Base-by-base conservation (phyloP, 2,888 invertebrate species). In the Diplazon laetatorius region DNA sequence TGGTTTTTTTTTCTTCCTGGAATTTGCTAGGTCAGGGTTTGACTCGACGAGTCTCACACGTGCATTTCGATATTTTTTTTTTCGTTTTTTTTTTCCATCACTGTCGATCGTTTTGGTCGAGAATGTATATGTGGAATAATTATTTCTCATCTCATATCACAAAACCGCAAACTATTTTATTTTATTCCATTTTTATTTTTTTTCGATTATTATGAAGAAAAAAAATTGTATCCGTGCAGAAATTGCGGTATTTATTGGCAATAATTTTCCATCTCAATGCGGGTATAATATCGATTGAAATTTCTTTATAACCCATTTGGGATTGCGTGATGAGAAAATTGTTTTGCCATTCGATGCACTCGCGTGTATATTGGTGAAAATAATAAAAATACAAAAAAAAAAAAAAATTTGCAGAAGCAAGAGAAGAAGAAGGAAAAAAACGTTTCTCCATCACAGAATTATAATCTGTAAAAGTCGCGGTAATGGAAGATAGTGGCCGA, bases 11-110 rank as follows among this genome's bases (percentile, higher is more conserved):
- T 69, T 37, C 50, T 48, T 60, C 22, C 52, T 63, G 63, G 78
- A 57, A 75, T 68, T 78, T 68, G 71, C 78, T 78, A 78, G 78
- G 78, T 78, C 78, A 78, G 78, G 78, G 71, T 78, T 78, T 68
- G 60, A 25, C 30, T 62, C 71, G 16, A 44, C 65, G 74, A 70
- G 62, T 77, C 4, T 20, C 48, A 1, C 2, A 0, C 9, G 6
- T 8, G 10, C 12, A 10, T 48, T 20, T 6, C 12, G 12, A n/a
- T 42, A 2, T 42, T 42, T 1, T 42, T 42, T n/a, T 9, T 42
- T 42, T 42, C n/a, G 4, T 42, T 42, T 42, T 42, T 42, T 42
- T n/a, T 42, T 30, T 30, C 30, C 30, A 30, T 2, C 6, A 6
- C 6, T 30, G 30, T 6, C 2, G 30, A 6, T 30, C 4, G 30